Evolutionary conservation across 2,888 invertebrate genomes (phyloP), one percentile per base, ranked within the genome.

Genomic region (Chirona hameri): DNA sequence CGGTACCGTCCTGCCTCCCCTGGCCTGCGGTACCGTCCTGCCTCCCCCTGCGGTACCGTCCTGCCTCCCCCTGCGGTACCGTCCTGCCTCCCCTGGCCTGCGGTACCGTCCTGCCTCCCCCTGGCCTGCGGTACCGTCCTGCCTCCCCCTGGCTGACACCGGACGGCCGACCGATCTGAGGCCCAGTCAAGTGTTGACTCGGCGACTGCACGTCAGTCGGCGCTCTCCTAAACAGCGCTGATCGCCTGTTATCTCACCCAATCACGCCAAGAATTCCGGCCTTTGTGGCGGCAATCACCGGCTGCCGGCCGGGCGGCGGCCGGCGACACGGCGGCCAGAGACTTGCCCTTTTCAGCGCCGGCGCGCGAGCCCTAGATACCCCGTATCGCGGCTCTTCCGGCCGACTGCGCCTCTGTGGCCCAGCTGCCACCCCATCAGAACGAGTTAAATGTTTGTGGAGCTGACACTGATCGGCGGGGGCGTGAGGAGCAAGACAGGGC

Each of bases 221-320:
- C 27, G 72, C 72, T 10, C 15, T 14, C 72, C 72, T 72, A 72
- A 72, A 72, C 72, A 18, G 72, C 31, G 15, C 72, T 31, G 72
- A 72, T 72, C 72, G 18, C 27, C 5, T 29, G 72, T 72, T 31
- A 72, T 72, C 72, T 14, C 72, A 72, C 27, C 31, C 72, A 72
- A 72, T 72, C 72, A 31, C 72, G 31, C 29, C 72, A 72, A n/a
- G 72, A 72, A 72, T 72, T 72, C 72, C 31, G 72, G 18, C 72
- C 31, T 72, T 72, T 72, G 72, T 72, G 31, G 18, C 15, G 29
- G 29, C 72, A 72, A 18, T 72, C 27, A 72, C 27, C n/a, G 65
- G 65, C 57, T 65, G 65, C 27, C 65, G 65, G 18, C 18, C 12
- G 69, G 1, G 69, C 69, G 29, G 10, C 27, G 57, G 57, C 48